Evolutionary conservation across 2,888 invertebrate species (phyloP).

Genomic region (Eupeodes latifasciatus): DNA sequence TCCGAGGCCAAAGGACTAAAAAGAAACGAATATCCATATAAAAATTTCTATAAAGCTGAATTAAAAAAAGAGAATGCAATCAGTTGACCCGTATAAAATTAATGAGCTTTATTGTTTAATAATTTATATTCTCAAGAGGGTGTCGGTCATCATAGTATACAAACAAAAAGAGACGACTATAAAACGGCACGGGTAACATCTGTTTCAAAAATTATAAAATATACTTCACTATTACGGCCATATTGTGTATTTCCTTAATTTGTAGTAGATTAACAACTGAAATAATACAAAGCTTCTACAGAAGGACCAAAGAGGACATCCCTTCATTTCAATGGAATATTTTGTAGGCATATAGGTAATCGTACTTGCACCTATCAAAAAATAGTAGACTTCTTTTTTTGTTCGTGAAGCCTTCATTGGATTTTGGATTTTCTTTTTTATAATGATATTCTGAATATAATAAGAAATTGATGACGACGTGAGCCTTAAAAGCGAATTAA

Average conservation of each 20-base stretch:
- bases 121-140: constrained; percentile 70
- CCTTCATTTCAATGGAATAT: not conserved
- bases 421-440: constrained; percentile 48
- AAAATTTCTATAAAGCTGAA: not conserved
- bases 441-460: constrained; percentile 61
- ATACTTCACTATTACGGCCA: not conserved
- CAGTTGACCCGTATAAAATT: constrained; percentile 76
- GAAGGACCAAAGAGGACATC: not conserved
- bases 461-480: constrained; percentile 74
- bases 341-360: not conserved
- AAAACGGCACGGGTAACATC: constrained; percentile 48
- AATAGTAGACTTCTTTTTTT: not conserved
- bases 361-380: not conserved
- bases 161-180: not conserved
- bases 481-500: constrained; percentile 75
- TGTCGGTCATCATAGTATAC: constrained; percentile 19
- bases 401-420: constrained; percentile 44
- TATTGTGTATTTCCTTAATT: constrained; percentile 38
- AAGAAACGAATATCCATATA: not conserved
- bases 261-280: constrained; percentile 62
- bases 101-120: constrained; percentile 76
- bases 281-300: constrained; percentile 47
- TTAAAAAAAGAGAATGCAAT: constrained; percentile 61
- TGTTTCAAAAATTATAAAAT: constrained; percentile 46
- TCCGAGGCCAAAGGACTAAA: constrained; percentile 4